Evolutionary conservation across 2,113 vertebrate species (phyloP).

Genomic region (Strix uralensis): DNA sequence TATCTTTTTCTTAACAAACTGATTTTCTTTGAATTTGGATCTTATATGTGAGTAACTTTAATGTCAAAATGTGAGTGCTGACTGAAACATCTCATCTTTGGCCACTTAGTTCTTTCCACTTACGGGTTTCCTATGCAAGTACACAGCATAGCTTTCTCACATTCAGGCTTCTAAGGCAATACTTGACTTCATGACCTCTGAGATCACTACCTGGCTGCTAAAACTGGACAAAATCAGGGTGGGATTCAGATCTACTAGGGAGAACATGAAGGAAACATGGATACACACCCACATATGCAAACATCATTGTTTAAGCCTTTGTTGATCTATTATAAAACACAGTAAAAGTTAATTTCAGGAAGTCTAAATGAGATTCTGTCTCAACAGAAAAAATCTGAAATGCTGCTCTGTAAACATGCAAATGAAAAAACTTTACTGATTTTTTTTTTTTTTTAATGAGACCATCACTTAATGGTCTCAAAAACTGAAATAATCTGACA

Average conservation of each 20-base stretch:
- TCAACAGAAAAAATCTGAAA: not conserved
- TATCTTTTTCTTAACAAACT: not conserved
- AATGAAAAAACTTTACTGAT: not conserved
- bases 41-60: not conserved
- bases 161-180: not conserved
- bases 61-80: not conserved
- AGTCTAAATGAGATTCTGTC: not conserved
- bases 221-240: not conserved
- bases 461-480: not conserved
- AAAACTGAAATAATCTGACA: not conserved
- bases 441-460: not conserved
- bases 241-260: not conserved
- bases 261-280: not conserved
- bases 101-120: not conserved
- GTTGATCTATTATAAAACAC: not conserved
- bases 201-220: not conserved
- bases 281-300: no score
- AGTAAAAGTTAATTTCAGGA: not conserved
- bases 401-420: not conserved
- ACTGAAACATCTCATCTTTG: not conserved
- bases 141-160: not conserved
- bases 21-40: not conserved
- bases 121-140: not conserved
- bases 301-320: not conserved
- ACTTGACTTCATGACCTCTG: not conserved